phyloP scores from a whole-genome alignment of 2,113 vertebrate genomes.

The Apistogramma diplotaenia region DNA sequence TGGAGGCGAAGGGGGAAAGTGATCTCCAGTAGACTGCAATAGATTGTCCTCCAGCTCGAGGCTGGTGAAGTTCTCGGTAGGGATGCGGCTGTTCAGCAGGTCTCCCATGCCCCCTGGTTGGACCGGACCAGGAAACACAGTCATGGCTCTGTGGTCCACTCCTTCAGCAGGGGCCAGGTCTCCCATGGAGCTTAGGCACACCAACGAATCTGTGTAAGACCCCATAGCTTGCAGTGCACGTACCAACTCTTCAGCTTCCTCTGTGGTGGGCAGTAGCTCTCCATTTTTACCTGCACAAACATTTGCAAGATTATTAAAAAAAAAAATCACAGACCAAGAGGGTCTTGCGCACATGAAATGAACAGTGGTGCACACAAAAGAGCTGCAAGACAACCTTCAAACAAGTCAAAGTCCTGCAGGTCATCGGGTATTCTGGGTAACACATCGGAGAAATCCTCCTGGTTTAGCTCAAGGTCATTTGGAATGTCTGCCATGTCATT shows the following conservation, averaged over 20 bases:
- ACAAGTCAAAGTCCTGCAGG: constrained; percentile 98
- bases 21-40: constrained; percentile 86
- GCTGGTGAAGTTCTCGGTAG: constrained; percentile 89
- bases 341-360: neutral
- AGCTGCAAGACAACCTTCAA: constrained; percentile 85
- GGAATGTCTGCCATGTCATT: constrained; percentile 99
- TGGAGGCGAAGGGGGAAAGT: constrained; percentile 83
- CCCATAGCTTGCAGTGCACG: constrained; percentile 96
- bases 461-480: constrained; percentile 97
- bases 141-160: constrained; percentile 88
- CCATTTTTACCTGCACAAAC: constrained; percentile 90
- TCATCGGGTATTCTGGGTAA: constrained; percentile 93
- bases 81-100: constrained; percentile 90
- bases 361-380: neutral
- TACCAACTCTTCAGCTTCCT: constrained; percentile 98
- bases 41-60: constrained; percentile 96
- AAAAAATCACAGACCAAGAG: neutral
- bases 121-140: constrained; percentile 86
- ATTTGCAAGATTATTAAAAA: neutral
- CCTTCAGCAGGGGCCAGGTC: constrained; percentile 88
- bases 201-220: constrained; percentile 86
- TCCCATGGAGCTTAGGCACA: constrained; percentile 95
- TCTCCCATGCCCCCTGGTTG: constrained; percentile 87
- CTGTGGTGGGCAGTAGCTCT: constrained; percentile 94
- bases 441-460: constrained; percentile 98